phyloP scores from a whole-genome alignment of 2,888 invertebrate genomes.

The Crossocerus cetratus region DNA sequence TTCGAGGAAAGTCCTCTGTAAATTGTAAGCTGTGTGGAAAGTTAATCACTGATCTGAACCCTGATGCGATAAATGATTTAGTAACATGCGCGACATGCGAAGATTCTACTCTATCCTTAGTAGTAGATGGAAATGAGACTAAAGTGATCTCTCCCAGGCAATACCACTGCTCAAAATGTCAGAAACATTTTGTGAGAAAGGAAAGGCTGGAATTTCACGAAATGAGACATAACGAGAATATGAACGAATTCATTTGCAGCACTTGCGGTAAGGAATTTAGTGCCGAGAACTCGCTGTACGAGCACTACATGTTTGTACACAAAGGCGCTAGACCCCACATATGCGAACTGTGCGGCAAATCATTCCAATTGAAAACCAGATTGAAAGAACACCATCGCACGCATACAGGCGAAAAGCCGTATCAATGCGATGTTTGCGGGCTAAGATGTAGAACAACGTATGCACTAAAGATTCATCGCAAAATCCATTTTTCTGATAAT shows the following conservation, averaged over 20 bases:
- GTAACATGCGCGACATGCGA: conserved; percentile 55
- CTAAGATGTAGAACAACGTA: conserved; percentile 55
- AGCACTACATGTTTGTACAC: conserved; percentile 63
- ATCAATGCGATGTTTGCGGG: conserved; percentile 55
- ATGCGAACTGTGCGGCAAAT: conserved; percentile 61
- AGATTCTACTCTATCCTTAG: conserved; percentile 49
- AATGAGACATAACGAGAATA: conserved; percentile 60
- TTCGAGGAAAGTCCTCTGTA: conserved; percentile 20
- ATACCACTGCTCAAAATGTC: conserved; percentile 58
- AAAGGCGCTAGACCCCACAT: conserved; percentile 59
- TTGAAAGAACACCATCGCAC: conserved; percentile 56
- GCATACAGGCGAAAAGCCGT: conserved; percentile 60
- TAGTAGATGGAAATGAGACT: conserved; percentile 50
- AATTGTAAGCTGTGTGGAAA: conserved; percentile 56
- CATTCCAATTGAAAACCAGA: conserved; percentile 58
- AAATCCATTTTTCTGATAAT: conserved; percentile 50
- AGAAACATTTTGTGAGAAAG: conserved; percentile 56
- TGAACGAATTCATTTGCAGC: conserved; percentile 57
- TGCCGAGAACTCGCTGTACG: conserved; percentile 59
- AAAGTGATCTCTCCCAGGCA: conserved; percentile 55
- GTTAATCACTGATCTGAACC: conserved; percentile 48
- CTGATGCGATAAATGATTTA: conserved; percentile 50
- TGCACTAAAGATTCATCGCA: conserved; percentile 54
- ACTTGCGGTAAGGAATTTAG: conserved; percentile 60
- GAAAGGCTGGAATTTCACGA: conserved; percentile 62